phyloP scores from a whole-genome alignment of 2,888 invertebrate genomes.

The Anoplius nigerrimus region DNA sequence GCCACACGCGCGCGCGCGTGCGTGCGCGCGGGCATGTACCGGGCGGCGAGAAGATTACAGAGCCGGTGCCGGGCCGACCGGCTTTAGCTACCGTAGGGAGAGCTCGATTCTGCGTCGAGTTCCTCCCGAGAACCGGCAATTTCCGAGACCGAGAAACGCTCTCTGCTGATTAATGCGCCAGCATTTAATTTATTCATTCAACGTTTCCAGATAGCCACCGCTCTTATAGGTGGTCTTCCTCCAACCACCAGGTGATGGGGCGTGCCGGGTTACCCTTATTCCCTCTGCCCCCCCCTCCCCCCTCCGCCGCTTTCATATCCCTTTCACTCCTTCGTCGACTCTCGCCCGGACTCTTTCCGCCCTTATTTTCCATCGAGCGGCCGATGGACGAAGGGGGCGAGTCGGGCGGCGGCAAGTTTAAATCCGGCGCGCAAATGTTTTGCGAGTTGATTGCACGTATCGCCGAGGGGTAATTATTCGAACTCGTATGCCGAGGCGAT shows the following conservation, averaged over 20 bases:
- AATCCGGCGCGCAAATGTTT: no score
- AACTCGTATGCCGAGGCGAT: no score
- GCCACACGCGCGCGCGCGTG: background rate
- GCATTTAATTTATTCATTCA: slow-evolving; percentile 68
- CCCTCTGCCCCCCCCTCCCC: no score
- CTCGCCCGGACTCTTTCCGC: no score
- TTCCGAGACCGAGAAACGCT: slow-evolving; percentile 62
- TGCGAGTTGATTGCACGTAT: no score
- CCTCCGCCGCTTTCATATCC: no score
- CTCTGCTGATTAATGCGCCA: slow-evolving; percentile 61
- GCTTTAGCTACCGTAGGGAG: slow-evolving; percentile 8
- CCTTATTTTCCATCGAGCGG: no score
- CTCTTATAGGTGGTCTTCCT: slow-evolving; percentile 46
- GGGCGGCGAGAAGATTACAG: slow-evolving; percentile 71
- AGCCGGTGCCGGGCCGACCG: slow-evolving; percentile 40
- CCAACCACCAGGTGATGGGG: slow-evolving; percentile 42
- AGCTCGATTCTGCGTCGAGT: background rate
- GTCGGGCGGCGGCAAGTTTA: no score
- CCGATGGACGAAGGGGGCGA: no score
- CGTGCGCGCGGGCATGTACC: slow-evolving; percentile 49
- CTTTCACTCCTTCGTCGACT: no score
- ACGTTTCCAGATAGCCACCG: slow-evolving; percentile 42
- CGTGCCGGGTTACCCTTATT: slow-evolving; percentile 20
- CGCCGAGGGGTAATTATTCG: no score
- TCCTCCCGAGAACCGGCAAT: slow-evolving; percentile 58